Base-by-base conservation (phyloP, 1,140 invertebrate species). In the Saxidomus purpurata region DNA sequence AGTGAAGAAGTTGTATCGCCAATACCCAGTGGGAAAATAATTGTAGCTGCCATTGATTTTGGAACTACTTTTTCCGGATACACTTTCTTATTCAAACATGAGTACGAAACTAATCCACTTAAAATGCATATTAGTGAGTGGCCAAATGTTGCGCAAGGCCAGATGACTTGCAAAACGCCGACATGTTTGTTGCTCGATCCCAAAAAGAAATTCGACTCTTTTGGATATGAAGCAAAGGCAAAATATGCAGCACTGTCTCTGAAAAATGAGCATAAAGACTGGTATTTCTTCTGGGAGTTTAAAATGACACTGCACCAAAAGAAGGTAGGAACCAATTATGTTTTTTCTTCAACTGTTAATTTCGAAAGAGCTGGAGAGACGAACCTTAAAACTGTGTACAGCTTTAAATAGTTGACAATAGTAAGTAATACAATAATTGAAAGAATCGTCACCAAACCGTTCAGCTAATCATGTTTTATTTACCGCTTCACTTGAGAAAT, bases 21-120 rank as follows among this genome's bases (percentile, higher is more conserved):
- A 49, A 49, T 17, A 49, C 8, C 47, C 8, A 49, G 17, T 11
- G 17, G 47, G 8, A 34, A 34, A 71, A 71, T 71, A 6, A 11
- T 71, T 71, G 67, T 71, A 2, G 67, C 67, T 6, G 67, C 67
- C 31, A 71, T 71, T 31, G 67, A 71, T 25, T 71, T 71, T 47
- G 63, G 81, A 25, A 84, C 81, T 25, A 84, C 81, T 0, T 69
- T 13, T 31, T 84, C 81, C 3, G n/a, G 52, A 22, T 59, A 59
- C 52, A 19, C 43, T 8, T 59, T 59, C 19, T 59, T 19, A 4
- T 59, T 59, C 1, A 84, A 19, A 19, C 59, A 84, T 28, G 63
- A 84, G 25, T 47, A 25, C 40, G 25, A 9, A 1, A 67, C 59
- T 40, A 31, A 63, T 28, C 81, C 38, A 2, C 25, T n/a, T n/a